A percentile compares a stretch with the other conserved stretches of the same genome.
phyloP scores from a whole-genome alignment of 2,113 vertebrate species.

The Platichthys flesus region DNA sequence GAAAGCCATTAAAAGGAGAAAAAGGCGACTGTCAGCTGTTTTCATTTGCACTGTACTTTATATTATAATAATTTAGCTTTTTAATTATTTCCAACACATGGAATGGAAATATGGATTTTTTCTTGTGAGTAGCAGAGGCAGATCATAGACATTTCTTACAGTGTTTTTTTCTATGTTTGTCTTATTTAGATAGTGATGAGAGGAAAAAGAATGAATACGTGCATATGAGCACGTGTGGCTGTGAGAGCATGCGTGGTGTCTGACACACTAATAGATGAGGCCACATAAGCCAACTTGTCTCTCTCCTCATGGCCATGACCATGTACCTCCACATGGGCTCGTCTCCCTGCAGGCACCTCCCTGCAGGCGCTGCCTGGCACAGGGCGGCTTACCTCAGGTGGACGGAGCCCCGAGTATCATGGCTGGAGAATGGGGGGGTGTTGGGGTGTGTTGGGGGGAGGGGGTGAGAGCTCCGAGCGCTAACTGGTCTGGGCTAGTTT shows the following conservation, averaged over 20 bases:
- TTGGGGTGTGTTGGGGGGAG: slow-evolving; percentile 1
- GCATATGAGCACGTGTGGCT: neutral
- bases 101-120: slow-evolving; percentile 7
- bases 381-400: slow-evolving; percentile 61
- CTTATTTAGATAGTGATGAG: neutral
- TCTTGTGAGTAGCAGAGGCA: slow-evolving; percentile 7
- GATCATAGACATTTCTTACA: neutral
- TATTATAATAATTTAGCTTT: slow-evolving; percentile 30
- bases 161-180: neutral
- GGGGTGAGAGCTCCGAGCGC: slow-evolving; percentile 29
- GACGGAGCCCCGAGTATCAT: slow-evolving; percentile 29
- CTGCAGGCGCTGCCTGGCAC: slow-evolving; percentile 71
- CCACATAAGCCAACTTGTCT: slow-evolving; percentile 47
- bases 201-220: neutral
- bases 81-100: slow-evolving; percentile 15
- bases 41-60: slow-evolving; percentile 36
- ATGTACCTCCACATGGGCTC: slow-evolving; percentile 63
- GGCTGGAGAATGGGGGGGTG: slow-evolving; percentile 17
- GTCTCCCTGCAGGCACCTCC: slow-evolving; percentile 42
- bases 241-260: slow-evolving; percentile 38
- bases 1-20: slow-evolving; percentile 36
- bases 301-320: slow-evolving; percentile 48
- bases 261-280: slow-evolving; percentile 47
- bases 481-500: slow-evolving; percentile 70
- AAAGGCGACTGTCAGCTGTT: slow-evolving; percentile 54